A percentile compares a stretch with the other conserved stretches of the same genome.
Evolutionary conservation across 2,888 invertebrate genomes (phyloP).

Genomic region (Lasioglossum calceatum): DNA sequence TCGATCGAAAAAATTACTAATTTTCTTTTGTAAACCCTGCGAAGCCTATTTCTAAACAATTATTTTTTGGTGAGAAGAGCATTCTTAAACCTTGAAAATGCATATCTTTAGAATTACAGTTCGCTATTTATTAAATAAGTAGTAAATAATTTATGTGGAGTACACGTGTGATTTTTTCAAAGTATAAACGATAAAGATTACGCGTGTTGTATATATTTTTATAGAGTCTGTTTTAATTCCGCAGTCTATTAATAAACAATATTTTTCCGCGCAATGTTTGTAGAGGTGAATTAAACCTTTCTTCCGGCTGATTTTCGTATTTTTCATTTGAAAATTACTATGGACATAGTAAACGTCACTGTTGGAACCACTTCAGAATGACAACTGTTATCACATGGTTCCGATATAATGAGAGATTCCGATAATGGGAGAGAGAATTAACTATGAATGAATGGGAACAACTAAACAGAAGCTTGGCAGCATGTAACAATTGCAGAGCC

Average conservation of each 20-base stretch:
- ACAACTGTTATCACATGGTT: background rate
- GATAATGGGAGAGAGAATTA: background rate
- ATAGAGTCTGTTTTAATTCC: no score
- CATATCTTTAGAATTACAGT: no score
- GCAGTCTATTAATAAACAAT: background rate
- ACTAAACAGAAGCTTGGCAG: background rate
- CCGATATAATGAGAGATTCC: background rate
- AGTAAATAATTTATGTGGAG: background rate
- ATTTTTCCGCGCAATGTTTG: background rate
- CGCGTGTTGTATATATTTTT: no score
- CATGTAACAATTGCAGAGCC: constrained; percentile 4
- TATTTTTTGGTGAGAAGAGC: no score
- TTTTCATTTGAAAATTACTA: no score
- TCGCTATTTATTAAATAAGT: no score
- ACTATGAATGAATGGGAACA: background rate
- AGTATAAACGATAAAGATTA: background rate
- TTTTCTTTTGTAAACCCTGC: no score
- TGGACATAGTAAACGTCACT: background rate
- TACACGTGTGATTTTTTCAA: background rate
- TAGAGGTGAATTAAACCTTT: background rate
- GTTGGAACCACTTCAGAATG: background rate
- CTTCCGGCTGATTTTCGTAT: no score
- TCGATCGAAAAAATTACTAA: no score
- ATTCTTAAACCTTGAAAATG: no score
- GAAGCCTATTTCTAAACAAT: no score